Evolutionary conservation across 2,888 invertebrate genomes (phyloP).

Genomic region (Hydropsyche betteni): DNA sequence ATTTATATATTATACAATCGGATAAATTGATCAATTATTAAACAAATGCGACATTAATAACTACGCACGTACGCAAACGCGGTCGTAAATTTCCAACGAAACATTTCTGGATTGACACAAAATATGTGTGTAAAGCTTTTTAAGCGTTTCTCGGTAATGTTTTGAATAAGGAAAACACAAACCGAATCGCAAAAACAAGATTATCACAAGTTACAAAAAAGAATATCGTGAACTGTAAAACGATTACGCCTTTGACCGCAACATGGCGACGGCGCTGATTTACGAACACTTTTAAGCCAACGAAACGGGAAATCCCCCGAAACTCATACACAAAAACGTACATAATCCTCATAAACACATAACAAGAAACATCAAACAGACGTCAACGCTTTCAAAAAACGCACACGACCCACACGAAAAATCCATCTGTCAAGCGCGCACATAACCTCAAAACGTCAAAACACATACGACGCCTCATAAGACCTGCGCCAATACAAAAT

Average conservation of each 20-base stretch:
- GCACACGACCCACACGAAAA: not conserved
- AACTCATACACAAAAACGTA: too few relatives aligned
- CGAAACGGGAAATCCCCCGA: not conserved
- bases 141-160: not conserved
- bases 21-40: too few relatives aligned
- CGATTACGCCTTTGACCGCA: conserved; percentile 14
- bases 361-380: too few relatives aligned
- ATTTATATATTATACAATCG: too few relatives aligned
- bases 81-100: too few relatives aligned
- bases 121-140: too few relatives aligned
- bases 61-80: too few relatives aligned
- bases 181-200: not conserved
- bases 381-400: too few relatives aligned
- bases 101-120: too few relatives aligned
- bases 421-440: conserved; percentile 11
- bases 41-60: too few relatives aligned
- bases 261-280: conserved; percentile 32
- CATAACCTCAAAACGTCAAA: conserved; percentile 15
- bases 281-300: conserved; percentile 2
- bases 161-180: not conserved
- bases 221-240: not conserved
- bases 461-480: too few relatives aligned
- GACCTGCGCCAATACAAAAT: not conserved
- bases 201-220: not conserved
- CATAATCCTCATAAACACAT: too few relatives aligned